phyloP scores from a whole-genome alignment of 2,113 vertebrate species.

The human (Homo sapiens) region GRCh38 chr3:195376501-195377000 shows the following conservation, averaged over 20 bases:
- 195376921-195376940: not conserved
- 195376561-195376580: not conserved
- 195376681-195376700: not conserved
- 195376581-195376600: not conserved
- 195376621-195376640: not conserved
- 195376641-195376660: slow-evolving; percentile 39
- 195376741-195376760: slow-evolving; percentile 17
- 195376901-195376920: slow-evolving; percentile 32
- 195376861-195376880: not conserved
- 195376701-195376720: not conserved
- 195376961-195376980: slow-evolving; percentile 14
- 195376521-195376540: too few species aligned
- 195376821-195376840: not conserved
- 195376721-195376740: not conserved
- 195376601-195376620: not conserved
- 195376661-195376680: not conserved
- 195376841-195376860: not conserved
- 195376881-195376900: not conserved
- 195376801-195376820: not conserved
- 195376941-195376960: slow-evolving; percentile 15
- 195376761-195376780: not conserved
- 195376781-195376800: not conserved
- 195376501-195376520: too few species aligned
- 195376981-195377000: slow-evolving; percentile 12
- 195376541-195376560: too few species aligned